Evolutionary conservation across 2,888 invertebrate genomes (phyloP).

Genomic region (Cacoxenus indagator): DNA sequence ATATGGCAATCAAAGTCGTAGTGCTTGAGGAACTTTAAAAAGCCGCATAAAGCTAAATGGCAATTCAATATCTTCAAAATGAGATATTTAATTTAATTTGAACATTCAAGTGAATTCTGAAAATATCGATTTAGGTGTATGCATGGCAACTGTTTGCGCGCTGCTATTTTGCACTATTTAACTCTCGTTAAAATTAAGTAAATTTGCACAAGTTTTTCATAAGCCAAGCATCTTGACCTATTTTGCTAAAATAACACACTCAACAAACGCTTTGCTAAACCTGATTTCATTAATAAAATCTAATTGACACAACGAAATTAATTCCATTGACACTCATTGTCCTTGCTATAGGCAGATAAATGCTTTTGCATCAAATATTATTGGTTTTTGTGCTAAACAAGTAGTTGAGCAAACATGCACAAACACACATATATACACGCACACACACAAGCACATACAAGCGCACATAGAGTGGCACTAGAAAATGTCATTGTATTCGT

Average conservation of each 20-base stretch:
- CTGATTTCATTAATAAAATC: neutral
- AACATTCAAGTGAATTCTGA: too few species aligned
- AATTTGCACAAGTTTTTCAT: neutral
- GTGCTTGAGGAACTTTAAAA: too few species aligned
- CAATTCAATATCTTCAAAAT: too few species aligned
- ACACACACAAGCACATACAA: neutral
- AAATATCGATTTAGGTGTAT: too few species aligned
- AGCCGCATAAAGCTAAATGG: too few species aligned
- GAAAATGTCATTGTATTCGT: neutral
- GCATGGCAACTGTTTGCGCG: too few species aligned
- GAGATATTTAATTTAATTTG: too few species aligned
- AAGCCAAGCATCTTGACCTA: neutral
- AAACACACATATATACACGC: too few species aligned
- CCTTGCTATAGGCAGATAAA: neutral
- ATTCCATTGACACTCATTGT: neutral
- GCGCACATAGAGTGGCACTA: too few species aligned
- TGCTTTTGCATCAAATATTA: neutral
- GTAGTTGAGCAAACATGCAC: neutral
- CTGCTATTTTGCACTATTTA: too few species aligned
- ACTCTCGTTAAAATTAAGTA: neutral
- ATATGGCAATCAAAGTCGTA: too few species aligned
- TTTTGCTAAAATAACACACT: neutral
- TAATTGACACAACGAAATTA: constrained; percentile 3
- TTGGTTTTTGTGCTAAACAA: neutral
- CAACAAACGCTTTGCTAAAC: neutral